A percentile compares a stretch with the other conserved stretches of the same genome.
phyloP scores from a whole-genome alignment of 2,888 invertebrate species.

The Stomorhina lunata region DNA sequence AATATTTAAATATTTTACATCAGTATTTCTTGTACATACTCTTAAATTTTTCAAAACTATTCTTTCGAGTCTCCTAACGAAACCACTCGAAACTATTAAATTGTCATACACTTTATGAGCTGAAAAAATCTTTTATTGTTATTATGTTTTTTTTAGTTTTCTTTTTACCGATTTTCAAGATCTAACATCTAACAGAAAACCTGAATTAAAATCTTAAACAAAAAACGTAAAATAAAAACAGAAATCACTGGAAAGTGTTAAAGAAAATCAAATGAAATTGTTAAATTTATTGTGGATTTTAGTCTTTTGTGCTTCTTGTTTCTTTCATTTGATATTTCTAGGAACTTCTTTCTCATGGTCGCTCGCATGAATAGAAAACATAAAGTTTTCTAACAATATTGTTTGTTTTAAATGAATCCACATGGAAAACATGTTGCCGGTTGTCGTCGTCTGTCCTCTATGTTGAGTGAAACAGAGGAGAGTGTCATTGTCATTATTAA shows the following conservation, averaged over 20 bases:
- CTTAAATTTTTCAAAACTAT: not conserved
- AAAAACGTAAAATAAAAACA: not conserved
- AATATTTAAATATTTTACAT: too few species aligned
- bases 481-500: conserved; percentile 33
- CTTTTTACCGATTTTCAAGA: not conserved
- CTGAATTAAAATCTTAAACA: not conserved
- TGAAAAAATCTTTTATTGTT: conserved; percentile 15
- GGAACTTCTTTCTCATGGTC: not conserved
- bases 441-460: not conserved
- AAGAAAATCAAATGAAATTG: conserved; percentile 47
- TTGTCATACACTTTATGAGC: conserved; percentile 40
- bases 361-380: not conserved
- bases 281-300: conserved; percentile 51
- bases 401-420: conserved; percentile 33
- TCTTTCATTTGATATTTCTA: not conserved
- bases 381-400: conserved; percentile 31
- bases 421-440: conserved; percentile 32
- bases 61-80: not conserved
- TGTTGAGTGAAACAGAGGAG: conserved; percentile 1
- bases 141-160: not conserved
- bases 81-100: conserved; percentile 9
- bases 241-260: conserved; percentile 30
- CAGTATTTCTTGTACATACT: too few species aligned
- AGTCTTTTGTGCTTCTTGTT: conserved; percentile 19
- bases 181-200: not conserved